Conservation (phyloP, 2,113 vertebrate species). For the Archocentrus centrarchus region DNA sequence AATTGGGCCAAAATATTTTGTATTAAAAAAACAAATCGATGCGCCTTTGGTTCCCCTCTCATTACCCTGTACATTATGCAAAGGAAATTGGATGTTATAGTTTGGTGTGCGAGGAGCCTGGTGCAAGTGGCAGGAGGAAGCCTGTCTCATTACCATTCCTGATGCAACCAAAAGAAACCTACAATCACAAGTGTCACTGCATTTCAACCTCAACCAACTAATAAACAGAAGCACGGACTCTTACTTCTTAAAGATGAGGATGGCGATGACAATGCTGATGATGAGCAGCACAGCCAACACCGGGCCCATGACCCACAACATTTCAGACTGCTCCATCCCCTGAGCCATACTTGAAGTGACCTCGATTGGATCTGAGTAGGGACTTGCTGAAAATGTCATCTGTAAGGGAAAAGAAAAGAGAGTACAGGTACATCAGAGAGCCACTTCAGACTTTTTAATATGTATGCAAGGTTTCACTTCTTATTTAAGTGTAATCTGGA, state of each 20-base stretch:
- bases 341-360: constrained; percentile 78
- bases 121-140: constrained; percentile 39
- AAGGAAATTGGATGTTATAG: constrained; percentile 48
- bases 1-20: constrained; percentile 50
- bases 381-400: constrained; percentile 95
- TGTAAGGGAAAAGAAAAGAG: constrained; percentile 63
- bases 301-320: constrained; percentile 98
- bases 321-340: constrained; percentile 91
- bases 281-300: constrained; percentile 96
- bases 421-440: constrained; percentile 19
- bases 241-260: constrained; percentile 98
- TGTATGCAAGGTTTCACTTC: constrained; percentile 12
- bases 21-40: constrained; percentile 52
- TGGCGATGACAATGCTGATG: constrained; percentile 97
- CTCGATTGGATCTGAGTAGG: constrained; percentile 92
- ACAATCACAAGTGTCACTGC: constrained; percentile 39
- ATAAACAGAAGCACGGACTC: constrained; percentile 34
- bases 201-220: constrained; percentile 37
- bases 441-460: not conserved
- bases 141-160: constrained; percentile 67
- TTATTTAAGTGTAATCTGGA: not conserved
- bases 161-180: constrained; percentile 74
- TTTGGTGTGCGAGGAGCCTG: constrained; percentile 46
- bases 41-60: constrained; percentile 8
- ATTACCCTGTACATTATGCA: constrained; percentile 30